A percentile compares a stretch with the other conserved stretches of the same genome.
phyloP scores from a whole-genome alignment of 2,797 vertebrate species.

The Aselliscus stoliczkanus region DNA sequence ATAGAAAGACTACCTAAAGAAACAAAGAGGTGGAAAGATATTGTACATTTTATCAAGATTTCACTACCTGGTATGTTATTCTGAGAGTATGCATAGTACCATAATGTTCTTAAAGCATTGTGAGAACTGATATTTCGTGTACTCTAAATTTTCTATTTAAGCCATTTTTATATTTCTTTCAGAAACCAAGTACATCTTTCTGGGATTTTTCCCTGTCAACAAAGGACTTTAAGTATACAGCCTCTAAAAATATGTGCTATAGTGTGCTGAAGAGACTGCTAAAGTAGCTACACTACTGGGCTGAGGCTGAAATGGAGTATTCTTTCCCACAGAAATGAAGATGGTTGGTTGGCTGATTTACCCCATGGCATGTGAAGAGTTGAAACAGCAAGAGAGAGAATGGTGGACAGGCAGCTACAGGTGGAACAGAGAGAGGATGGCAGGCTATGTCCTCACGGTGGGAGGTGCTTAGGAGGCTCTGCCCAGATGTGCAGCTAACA shows the following conservation, averaged over 20 bases:
- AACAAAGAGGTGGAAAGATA: neutral
- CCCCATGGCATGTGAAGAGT: neutral
- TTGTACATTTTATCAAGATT: conserved; percentile 12
- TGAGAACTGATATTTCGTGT: neutral
- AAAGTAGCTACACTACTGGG: neutral
- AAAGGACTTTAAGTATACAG: neutral
- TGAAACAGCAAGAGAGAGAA: neutral
- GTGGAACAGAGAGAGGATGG: neutral
- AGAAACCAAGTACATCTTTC: conserved; percentile 16
- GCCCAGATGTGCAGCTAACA: neutral
- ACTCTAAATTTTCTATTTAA: neutral
- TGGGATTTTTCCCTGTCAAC: neutral
- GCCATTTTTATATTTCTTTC: conserved; percentile 17
- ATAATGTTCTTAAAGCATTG: neutral
- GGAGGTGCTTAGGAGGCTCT: neutral
- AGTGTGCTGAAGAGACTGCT: neutral
- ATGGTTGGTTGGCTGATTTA: neutral
- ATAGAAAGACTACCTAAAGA: neutral
- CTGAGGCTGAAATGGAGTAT: neutral
- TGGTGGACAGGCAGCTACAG: neutral
- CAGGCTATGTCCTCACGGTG: neutral
- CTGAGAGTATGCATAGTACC: neutral
- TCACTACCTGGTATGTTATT: neutral
- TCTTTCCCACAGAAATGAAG: neutral
- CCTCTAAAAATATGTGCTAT: neutral